These are phyloP conservation scores for Botia kubotai DNA, from an alignment of 2,797 vertebrate species.

Conservation along the genomic window DNA sequence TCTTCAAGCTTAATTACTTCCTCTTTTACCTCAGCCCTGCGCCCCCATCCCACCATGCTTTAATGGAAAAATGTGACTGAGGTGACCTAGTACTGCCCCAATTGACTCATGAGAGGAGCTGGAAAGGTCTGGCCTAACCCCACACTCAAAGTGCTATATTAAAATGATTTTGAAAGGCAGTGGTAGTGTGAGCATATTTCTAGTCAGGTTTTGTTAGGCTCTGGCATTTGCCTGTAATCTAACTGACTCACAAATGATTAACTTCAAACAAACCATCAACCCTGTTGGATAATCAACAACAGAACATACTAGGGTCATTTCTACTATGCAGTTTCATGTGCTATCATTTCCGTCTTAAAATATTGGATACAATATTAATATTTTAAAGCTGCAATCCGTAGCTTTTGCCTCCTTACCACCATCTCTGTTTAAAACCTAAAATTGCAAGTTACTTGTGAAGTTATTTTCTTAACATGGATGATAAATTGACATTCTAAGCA, in stretches of 20 bases:
- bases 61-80: slow-evolving; percentile 59
- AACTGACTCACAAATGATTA: slow-evolving; percentile 45
- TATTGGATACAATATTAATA: too few relatives aligned
- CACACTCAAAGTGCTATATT: slow-evolving; percentile 3
- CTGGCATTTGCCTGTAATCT: neutral
- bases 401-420: too few relatives aligned
- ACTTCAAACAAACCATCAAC: slow-evolving; percentile 39
- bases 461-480: too few relatives aligned
- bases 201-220: slow-evolving; percentile 56
- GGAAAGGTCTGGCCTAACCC: slow-evolving; percentile 38
- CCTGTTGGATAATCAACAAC: slow-evolving; percentile 23
- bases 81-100: neutral
- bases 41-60: slow-evolving; percentile 54
- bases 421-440: too few relatives aligned
- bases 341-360: neutral
- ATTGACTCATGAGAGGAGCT: slow-evolving; percentile 43
- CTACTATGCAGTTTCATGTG: neutral
- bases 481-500: too few relatives aligned
- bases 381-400: too few relatives aligned
- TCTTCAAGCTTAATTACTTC: slow-evolving; percentile 61
- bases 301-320: neutral
- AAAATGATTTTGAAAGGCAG: neutral
- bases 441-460: too few relatives aligned
- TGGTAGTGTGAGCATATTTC: neutral
- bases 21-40: slow-evolving; percentile 16